Evolutionary conservation across 2,797 vertebrate genomes (phyloP).

Genomic region (Halcyon smyrnensis): DNA sequence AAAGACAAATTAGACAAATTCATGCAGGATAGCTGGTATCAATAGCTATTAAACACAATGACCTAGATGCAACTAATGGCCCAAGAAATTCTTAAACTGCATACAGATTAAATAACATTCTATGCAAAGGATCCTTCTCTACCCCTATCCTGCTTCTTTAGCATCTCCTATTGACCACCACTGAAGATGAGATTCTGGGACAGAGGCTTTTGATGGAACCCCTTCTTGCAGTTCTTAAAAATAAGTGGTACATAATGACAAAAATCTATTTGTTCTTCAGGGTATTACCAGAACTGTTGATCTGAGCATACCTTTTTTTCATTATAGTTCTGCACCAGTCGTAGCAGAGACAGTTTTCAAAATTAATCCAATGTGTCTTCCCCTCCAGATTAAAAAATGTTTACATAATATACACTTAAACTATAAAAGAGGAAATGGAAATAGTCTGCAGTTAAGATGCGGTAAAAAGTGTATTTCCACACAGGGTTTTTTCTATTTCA

Average conservation of each 20-base stretch:
- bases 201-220: background rate
- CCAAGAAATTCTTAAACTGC: background rate
- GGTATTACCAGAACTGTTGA: no score
- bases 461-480: no score
- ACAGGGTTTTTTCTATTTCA: no score
- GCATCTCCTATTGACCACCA: background rate
- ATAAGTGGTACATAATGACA: background rate
- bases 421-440: no score
- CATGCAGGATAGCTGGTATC: background rate
- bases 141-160: background rate
- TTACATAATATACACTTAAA: no score
- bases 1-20: background rate
- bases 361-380: no score
- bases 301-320: no score
- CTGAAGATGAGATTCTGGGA: background rate
- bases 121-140: background rate
- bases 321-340: no score
- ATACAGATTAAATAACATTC: background rate
- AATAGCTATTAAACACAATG: background rate
- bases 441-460: no score
- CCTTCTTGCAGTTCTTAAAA: background rate
- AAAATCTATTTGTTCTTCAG: no score
- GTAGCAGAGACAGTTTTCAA: no score
- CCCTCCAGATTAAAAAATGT: no score
- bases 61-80: background rate